These are phyloP conservation scores for Rhopalosiphum padi DNA, from an alignment of 1,140 invertebrate genomes.

Conservation along the genomic window DNA sequence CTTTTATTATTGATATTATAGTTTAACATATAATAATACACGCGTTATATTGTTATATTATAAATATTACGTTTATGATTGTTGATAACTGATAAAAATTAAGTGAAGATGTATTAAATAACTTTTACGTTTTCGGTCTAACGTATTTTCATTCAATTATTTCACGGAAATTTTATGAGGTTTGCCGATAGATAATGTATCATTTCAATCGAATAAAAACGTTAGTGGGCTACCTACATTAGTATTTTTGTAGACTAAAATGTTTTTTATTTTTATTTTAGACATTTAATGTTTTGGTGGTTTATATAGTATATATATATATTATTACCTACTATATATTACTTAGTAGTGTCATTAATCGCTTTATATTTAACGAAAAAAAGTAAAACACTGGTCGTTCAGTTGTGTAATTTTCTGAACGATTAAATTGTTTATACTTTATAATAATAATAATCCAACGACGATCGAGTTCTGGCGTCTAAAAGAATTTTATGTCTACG, in stretches of 20 bases:
- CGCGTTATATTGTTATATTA: not conserved
- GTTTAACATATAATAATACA: not conserved
- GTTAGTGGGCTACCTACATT: not conserved
- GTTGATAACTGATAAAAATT: not conserved
- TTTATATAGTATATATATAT: not conserved
- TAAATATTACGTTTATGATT: not conserved
- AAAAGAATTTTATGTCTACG: slow-evolving; percentile 44
- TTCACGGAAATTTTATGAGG: not conserved
- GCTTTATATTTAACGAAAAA: not conserved
- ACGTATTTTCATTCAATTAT: not conserved
- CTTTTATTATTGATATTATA: not conserved
- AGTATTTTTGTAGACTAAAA: not conserved
- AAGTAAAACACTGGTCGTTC: not conserved
- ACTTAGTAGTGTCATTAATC: not conserved
- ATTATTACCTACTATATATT: not conserved
- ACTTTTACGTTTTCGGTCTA: not conserved
- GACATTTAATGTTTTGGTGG: not conserved
- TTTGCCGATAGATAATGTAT: not conserved
- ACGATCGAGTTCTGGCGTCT: slow-evolving; percentile 15
- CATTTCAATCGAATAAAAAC: not conserved
- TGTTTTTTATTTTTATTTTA: not conserved
- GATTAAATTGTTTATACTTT: not conserved
- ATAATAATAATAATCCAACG: not conserved
- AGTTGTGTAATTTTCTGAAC: not conserved
- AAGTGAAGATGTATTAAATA: not conserved